Percentiles rank a stretch among this genome's conserved stretches.
Evolutionary conservation across 2,888 invertebrate genomes (phyloP).

Genomic region (Microctonus aethiopoides): DNA sequence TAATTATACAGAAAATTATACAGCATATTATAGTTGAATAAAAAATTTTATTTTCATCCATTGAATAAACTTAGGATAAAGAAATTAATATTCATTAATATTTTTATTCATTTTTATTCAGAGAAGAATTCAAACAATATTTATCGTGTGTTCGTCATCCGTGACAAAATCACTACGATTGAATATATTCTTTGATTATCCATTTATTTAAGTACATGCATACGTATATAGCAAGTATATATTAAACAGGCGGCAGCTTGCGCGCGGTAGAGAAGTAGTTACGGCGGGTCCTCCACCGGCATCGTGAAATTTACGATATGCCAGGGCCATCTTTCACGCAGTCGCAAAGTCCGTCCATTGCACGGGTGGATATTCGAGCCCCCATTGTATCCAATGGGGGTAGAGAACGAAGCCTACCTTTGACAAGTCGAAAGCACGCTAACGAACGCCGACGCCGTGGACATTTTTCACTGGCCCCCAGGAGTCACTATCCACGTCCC

Average conservation of each 20-base stretch:
- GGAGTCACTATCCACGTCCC: conserved; percentile 34
- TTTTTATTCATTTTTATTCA: no score
- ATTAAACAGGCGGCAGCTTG: not conserved
- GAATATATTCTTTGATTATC: no score
- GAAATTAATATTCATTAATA: no score
- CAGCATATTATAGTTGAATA: no score
- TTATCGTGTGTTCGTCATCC: no score
- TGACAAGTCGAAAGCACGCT: conserved; percentile 57
- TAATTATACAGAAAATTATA: no score
- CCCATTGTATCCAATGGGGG: conserved; percentile 34
- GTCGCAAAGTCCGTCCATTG: conserved; percentile 45
- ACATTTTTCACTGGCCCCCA: conserved; percentile 44
- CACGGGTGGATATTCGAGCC: conserved; percentile 33
- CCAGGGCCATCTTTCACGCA: conserved; percentile 57
- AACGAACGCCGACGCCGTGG: conserved; percentile 49
- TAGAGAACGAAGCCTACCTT: conserved; percentile 46
- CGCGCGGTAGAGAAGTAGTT: conserved; percentile 49
- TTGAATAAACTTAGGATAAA: no score
- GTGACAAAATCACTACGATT: no score
- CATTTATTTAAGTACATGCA: not conserved
- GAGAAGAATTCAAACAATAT: no score
- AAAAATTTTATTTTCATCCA: no score
- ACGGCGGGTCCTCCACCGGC: conserved; percentile 38
- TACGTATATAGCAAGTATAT: no score
- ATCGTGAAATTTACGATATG: conserved; percentile 57